Evolutionary conservation across 1,140 invertebrate genomes (phyloP).

Genomic region (Acromyrmex echinatior): DNA sequence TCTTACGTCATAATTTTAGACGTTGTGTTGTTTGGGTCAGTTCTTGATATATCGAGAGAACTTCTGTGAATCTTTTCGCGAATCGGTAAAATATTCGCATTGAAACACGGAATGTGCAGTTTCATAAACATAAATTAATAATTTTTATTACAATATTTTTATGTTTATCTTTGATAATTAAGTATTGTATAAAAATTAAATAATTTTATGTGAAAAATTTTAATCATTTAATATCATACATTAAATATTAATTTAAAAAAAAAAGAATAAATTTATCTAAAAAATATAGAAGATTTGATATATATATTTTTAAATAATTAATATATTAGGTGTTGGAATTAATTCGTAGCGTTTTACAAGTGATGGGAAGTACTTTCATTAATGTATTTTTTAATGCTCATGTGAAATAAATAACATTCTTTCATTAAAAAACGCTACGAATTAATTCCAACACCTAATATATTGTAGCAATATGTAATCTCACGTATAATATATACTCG

Average conservation of each 20-base stretch:
- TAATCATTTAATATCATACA: neutral
- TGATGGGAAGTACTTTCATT: too few relatives aligned
- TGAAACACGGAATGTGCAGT: neutral
- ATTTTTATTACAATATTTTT: slow-evolving; percentile 22
- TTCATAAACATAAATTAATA: neutral
- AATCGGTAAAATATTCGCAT: neutral
- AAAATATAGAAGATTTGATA: neutral
- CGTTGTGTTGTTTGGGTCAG: neutral
- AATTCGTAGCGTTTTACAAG: too few relatives aligned
- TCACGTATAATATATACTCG: neutral
- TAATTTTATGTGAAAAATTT: neutral
- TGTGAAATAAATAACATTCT: too few relatives aligned
- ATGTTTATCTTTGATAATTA: neutral
- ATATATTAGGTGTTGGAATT: too few relatives aligned
- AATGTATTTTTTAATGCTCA: too few relatives aligned
- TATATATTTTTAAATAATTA: neutral
- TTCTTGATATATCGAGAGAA: slow-evolving; percentile 18
- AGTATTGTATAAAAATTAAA: neutral
- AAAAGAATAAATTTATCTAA: neutral
- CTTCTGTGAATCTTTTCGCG: neutral
- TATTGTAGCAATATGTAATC: neutral
- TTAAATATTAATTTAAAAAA: neutral
- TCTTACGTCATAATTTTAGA: too few relatives aligned
- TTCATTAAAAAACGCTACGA: too few relatives aligned
- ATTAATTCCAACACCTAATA: too few relatives aligned